Evolutionary conservation across 2,113 vertebrate genomes (phyloP).

Genomic region (Notarius lentiginosus): DNA sequence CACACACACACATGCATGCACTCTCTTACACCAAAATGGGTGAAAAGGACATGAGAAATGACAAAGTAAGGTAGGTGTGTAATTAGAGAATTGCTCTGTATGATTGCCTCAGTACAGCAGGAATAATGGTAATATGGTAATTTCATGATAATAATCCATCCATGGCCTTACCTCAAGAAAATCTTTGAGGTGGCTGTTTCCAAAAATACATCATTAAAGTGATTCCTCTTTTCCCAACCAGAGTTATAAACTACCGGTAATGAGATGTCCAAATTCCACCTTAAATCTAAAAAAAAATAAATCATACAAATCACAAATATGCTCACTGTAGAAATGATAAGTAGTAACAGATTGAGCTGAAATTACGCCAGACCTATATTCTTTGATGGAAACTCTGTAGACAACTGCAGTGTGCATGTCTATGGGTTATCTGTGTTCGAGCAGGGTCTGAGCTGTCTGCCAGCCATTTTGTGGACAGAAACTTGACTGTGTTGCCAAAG

Average conservation of each 20-base stretch:
- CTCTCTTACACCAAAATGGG: neutral
- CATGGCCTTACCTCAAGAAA: neutral
- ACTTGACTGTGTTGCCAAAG: no score
- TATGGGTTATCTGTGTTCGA: no score
- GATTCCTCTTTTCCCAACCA: neutral
- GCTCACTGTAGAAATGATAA: no score
- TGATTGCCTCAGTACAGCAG: neutral
- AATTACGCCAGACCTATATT: no score
- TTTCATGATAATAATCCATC: no score
- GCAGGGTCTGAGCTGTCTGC: no score
- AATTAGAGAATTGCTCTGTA: neutral
- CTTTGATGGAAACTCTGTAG: no score
- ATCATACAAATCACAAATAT: neutral
- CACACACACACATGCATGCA: neutral
- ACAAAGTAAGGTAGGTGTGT: neutral
- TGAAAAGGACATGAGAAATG: neutral
- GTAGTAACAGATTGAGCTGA: no score
- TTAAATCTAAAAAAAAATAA: neutral
- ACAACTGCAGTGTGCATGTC: no score
- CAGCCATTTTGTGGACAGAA: no score
- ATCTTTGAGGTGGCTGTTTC: neutral
- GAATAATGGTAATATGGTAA: neutral
- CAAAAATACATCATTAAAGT: neutral
- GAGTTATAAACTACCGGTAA: neutral
- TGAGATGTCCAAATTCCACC: neutral